Percentiles rank a stretch among this genome's conserved stretches.
Conservation (phyloP, 2,888 invertebrate genomes). For the Ecdyonurus torrentis region DNA sequence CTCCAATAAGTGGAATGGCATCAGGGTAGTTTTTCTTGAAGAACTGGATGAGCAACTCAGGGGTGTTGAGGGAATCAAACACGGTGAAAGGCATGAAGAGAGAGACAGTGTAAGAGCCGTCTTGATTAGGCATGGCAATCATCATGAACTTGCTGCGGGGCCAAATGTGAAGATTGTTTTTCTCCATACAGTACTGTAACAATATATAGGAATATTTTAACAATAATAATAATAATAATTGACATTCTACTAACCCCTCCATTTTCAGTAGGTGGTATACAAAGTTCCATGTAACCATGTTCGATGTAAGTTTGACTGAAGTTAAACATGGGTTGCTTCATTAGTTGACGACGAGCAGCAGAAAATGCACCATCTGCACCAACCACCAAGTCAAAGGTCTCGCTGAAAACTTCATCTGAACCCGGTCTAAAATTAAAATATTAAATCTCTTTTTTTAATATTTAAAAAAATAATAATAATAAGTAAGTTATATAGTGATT, state of each 20-base stretch:
- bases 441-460: no score
- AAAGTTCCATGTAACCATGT: constrained; percentile 87
- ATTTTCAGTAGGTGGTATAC: constrained; percentile 51
- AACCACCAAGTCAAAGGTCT: constrained; percentile 61
- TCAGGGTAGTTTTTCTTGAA: constrained; percentile 73
- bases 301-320: constrained; percentile 86
- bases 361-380: constrained; percentile 96
- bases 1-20: constrained; percentile 63
- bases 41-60: constrained; percentile 50
- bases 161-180: constrained; percentile 92
- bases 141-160: constrained; percentile 92
- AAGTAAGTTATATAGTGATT: no score
- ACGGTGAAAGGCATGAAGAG: constrained; percentile 84
- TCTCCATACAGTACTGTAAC: constrained; percentile 63
- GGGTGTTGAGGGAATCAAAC: constrained; percentile 47
- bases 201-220: neutral
- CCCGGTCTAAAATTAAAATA: constrained; percentile 28
- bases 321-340: constrained; percentile 65
- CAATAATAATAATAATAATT: no score
- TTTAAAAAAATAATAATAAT: no score
- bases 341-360: constrained; percentile 60
- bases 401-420: constrained; percentile 30
- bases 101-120: constrained; percentile 85
- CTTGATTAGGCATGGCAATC: constrained; percentile 92
- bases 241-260: constrained; percentile 39